phyloP scores from a whole-genome alignment of 1,140 invertebrate species.

The Pseudomyrmex dendroicus region DNA sequence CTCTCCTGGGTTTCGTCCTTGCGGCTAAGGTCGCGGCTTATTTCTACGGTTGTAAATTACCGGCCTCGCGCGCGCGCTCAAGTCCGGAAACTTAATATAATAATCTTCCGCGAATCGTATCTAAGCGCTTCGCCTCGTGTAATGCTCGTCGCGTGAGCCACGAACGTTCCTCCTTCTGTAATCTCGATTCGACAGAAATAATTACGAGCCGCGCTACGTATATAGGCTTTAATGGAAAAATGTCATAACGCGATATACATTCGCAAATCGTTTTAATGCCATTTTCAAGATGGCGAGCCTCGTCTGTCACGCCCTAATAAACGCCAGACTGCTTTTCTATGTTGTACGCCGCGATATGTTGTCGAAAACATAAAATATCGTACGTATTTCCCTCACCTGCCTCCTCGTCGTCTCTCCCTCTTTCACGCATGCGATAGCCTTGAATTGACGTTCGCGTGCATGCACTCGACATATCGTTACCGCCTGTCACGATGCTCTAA shows the following conservation, averaged over 20 bases:
- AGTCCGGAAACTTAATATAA: conserved; percentile 28
- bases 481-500: conserved; percentile 53
- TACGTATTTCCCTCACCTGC: neutral
- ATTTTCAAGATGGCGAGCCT: conserved; percentile 52
- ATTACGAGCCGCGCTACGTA: conserved; percentile 14
- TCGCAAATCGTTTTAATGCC: conserved; percentile 53
- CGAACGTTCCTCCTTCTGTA: neutral
- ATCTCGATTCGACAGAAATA: conserved; percentile 57
- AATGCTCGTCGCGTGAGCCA: conserved; percentile 11
- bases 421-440: conserved; percentile 54
- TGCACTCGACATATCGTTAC: conserved; percentile 53
- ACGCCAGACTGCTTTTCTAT: conserved; percentile 54
- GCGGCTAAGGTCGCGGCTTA: conserved; percentile 33
- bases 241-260: conserved; percentile 50
- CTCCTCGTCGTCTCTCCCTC: neutral
- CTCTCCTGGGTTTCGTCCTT: neutral
- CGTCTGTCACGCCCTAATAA: conserved; percentile 55
- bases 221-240: conserved; percentile 44
- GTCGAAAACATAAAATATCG: conserved; percentile 47
- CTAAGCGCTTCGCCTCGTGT: neutral
- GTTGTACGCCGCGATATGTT: conserved; percentile 39
- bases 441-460: conserved; percentile 58
- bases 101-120: conserved; percentile 42
- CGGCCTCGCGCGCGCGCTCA: neutral
- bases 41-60: conserved; percentile 24